Evolutionary conservation across 1,140 invertebrate species (phyloP).

Genomic region (Drosophila rufa): DNA sequence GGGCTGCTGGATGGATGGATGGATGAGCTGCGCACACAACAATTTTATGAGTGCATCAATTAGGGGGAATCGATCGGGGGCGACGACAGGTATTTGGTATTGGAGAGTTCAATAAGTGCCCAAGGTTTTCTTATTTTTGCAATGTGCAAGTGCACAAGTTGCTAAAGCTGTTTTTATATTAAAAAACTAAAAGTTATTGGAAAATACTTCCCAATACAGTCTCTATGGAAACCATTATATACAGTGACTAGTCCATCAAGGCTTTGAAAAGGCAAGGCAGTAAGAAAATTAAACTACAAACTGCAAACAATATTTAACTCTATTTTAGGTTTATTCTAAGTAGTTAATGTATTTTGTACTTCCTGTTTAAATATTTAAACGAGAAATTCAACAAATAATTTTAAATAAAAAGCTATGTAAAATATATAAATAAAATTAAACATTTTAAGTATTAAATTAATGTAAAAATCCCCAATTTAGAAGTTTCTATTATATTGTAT

Average conservation of each 20-base stretch:
- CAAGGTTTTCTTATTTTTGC: neutral
- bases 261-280: too few relatives aligned
- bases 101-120: neutral
- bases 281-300: neutral
- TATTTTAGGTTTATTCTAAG: neutral
- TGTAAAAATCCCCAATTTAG: too few relatives aligned
- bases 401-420: too few relatives aligned
- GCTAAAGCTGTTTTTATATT: neutral
- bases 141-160: neutral
- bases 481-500: too few relatives aligned
- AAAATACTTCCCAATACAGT: neutral
- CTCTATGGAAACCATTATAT: neutral
- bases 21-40: slow-evolving; percentile 1
- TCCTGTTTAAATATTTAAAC: too few relatives aligned
- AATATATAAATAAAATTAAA: too few relatives aligned
- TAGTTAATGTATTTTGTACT: too few relatives aligned
- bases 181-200: too few relatives aligned
- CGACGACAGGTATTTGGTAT: neutral
- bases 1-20: neutral
- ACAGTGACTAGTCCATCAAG: neutral
- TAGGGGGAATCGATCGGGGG: neutral
- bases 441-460: too few relatives aligned
- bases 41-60: slow-evolving; percentile 35
- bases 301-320: neutral
- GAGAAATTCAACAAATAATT: too few relatives aligned